Base-by-base conservation (phyloP, 2,797 vertebrate species). In the Delichon dasypus region DNA sequence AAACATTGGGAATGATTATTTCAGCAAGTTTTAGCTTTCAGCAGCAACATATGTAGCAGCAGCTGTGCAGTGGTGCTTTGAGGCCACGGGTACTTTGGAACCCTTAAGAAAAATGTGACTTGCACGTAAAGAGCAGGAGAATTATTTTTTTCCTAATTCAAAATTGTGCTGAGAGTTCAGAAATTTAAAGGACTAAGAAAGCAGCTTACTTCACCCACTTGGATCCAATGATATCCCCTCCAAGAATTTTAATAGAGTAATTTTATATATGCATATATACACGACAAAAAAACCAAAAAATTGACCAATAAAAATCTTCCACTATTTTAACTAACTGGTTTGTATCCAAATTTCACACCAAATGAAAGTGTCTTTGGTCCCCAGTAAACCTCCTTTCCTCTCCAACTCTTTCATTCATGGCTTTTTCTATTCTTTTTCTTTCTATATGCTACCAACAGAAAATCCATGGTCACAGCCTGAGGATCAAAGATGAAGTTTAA, bases 21-120 rank as follows among this genome's bases (percentile, higher is more conserved):
- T 97, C 95, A 97, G 96, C 96, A 96, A 97, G 78, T 97, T 97
- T 97, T 95, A 84, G 36, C 96, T 96, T 98, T 96, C 94, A 96
- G 72, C 87, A 94, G 92, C 90, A 97, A 91, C 95, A 97, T 96
- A 97, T 94, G 95, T 80, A 93, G 92, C 12, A 34, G 94, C 96
- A 97, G 97, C 93, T 98, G 97, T 96, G 91, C 60, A 78, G 80
- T 45, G 93, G 84, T 13, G 60, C 83, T 97, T 94, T 82, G 95
- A 97, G 95, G 96, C 92, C 68, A 88, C 0, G 67, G 65, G 68
- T 95, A 94, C 92, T 96, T 95, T 86, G 85, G 88, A 97, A 97
- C 47, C 89, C 87, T 92, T 71, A 94, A 95, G 71, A 91, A 96
- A 95, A 90, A 36, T 95, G 97, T 97, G 96, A 96, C 93, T 97